These are phyloP conservation scores for Molanna angustata DNA, from an alignment of 2,888 invertebrate species.

Conservation along the genomic window DNA sequence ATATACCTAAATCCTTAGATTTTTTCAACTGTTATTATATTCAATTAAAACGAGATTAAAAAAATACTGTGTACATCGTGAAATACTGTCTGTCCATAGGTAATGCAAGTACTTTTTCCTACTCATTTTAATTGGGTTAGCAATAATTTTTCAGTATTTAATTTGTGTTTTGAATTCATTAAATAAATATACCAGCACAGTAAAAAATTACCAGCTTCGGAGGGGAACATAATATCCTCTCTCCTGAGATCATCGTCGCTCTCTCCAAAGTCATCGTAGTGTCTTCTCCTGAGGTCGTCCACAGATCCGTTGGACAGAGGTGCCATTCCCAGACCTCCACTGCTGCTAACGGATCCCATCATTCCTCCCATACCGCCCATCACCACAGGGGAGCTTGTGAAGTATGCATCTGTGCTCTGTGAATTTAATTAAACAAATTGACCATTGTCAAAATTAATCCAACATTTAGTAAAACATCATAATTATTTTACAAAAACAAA, in stretches of 20 bases:
- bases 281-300: slow-evolving; percentile 57
- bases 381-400: slow-evolving; percentile 51
- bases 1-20: too few species aligned
- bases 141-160: too few species aligned
- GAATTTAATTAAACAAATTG: too few species aligned
- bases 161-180: too few species aligned
- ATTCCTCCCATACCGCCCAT: slow-evolving; percentile 35
- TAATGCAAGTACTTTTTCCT: too few species aligned
- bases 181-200: too few species aligned
- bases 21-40: too few species aligned
- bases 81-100: too few species aligned
- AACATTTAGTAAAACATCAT: not conserved
- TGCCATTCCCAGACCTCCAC: slow-evolving; percentile 47
- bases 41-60: too few species aligned
- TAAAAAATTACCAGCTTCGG: slow-evolving; percentile 66
- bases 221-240: slow-evolving; percentile 81
- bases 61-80: too few species aligned
- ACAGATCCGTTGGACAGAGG: slow-evolving; percentile 63
- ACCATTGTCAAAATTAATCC: not conserved
- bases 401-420: slow-evolving; percentile 44
- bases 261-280: slow-evolving; percentile 79
- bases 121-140: too few species aligned
- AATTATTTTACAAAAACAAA: not conserved
- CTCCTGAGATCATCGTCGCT: slow-evolving; percentile 87
- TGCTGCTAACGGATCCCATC: slow-evolving; percentile 3